phyloP scores from a whole-genome alignment of 2,113 vertebrate genomes.

The Poecilia latipinna region DNA sequence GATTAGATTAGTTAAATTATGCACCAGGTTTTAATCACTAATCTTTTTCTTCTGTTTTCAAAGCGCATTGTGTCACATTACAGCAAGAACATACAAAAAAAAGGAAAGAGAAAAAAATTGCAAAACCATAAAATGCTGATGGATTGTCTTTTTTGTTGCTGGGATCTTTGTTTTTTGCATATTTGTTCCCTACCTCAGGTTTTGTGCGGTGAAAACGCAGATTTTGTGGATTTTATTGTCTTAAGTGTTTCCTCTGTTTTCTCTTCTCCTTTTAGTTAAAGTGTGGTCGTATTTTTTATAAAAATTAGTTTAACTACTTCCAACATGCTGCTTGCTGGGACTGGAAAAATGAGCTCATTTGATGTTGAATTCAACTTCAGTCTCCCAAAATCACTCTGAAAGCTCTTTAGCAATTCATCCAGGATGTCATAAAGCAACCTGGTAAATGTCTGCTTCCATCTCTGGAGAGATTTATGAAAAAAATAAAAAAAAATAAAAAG shows the following conservation, averaged over 20 bases:
- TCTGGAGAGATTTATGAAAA: no score
- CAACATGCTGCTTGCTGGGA: background rate
- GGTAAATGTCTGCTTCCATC: no score
- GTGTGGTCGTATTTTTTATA: background rate
- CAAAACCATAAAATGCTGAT: background rate
- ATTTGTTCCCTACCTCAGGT: no score
- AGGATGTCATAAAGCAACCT: no score
- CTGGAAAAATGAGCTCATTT: background rate
- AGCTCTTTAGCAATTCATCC: no score
- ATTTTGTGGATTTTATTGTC: no score
- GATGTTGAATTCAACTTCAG: background rate
- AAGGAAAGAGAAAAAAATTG: background rate
- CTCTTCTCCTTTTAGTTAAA: background rate
- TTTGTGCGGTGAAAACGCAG: no score
- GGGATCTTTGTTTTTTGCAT: background rate
- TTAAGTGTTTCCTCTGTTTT: background rate
- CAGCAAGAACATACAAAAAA: background rate
- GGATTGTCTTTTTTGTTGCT: background rate
- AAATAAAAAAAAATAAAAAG: no score
- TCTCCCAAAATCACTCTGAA: background rate
- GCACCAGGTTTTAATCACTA: conserved; percentile 13
- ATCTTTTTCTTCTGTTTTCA: conserved; percentile 3
- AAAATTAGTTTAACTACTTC: background rate
- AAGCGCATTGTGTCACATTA: background rate
- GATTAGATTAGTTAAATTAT: conserved; percentile 22